Conservation (phyloP, 2,888 invertebrate species). For the Cheilosia impressa region DNA sequence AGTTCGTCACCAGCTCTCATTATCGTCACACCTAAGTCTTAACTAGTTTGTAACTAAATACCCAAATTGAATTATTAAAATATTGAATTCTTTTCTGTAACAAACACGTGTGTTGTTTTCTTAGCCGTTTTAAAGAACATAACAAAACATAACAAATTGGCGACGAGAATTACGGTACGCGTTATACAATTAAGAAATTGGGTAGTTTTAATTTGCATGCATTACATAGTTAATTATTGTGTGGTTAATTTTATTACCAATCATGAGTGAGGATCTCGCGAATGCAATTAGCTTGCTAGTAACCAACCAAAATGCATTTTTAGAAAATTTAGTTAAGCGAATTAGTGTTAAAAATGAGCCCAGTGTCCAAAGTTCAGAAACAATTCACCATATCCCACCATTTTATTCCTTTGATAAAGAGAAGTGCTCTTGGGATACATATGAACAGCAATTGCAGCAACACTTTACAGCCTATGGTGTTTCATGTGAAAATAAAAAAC, state of each 20-base stretch:
- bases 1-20: too few species aligned
- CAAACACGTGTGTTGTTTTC: neutral
- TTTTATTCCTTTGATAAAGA: slow-evolving; percentile 25
- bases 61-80: too few species aligned
- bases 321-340: slow-evolving; percentile 12
- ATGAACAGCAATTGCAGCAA: slow-evolving; percentile 43
- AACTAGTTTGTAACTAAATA: neutral
- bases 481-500: slow-evolving; percentile 21
- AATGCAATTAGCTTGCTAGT: neutral
- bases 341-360: slow-evolving; percentile 3
- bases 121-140: neutral
- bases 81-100: too few species aligned
- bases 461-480: slow-evolving; percentile 34
- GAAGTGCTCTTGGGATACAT: slow-evolving; percentile 20
- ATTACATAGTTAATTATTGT: neutral
- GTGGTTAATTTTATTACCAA: neutral
- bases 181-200: neutral
- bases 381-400: slow-evolving; percentile 5
- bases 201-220: slow-evolving; percentile 8
- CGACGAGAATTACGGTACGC: slow-evolving; percentile 8
- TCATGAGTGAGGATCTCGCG: neutral
- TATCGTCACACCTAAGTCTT: too few species aligned
- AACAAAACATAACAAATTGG: slow-evolving; percentile 11
- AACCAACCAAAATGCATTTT: slow-evolving; percentile 17
- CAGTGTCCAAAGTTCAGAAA: neutral